These are phyloP conservation scores for Amphiprion ocellaris DNA, from an alignment of 2,113 vertebrate genomes.

Conservation along the genomic window DNA sequence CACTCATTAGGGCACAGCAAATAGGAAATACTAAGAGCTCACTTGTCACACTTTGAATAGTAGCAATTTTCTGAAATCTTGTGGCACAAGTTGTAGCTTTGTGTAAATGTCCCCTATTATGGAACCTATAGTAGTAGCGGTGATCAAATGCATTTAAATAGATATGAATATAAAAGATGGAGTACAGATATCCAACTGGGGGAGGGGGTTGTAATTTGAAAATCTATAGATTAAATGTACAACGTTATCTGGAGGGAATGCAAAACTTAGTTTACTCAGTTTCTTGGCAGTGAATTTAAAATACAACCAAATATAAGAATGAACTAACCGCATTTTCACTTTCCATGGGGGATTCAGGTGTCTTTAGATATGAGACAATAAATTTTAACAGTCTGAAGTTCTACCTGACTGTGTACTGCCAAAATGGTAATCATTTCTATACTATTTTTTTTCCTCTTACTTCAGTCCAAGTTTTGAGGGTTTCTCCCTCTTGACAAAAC, in stretches of 20 bases:
- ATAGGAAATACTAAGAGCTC: too few relatives aligned
- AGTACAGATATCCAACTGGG: too few relatives aligned
- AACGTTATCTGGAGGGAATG: background rate
- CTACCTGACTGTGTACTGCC: conserved; percentile 18
- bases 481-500: conserved; percentile 54
- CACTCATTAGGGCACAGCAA: too few relatives aligned
- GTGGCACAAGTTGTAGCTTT: too few relatives aligned
- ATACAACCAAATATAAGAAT: background rate
- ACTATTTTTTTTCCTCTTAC: conserved; percentile 24
- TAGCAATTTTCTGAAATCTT: too few relatives aligned
- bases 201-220: background rate
- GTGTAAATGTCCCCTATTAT: too few relatives aligned
- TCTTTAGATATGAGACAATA: conserved; percentile 9
- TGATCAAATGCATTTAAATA: too few relatives aligned
- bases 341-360: background rate
- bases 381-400: background rate
- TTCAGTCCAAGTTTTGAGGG: conserved; percentile 25
- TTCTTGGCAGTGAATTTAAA: background rate
- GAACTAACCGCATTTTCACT: background rate
- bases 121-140: too few relatives aligned
- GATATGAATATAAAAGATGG: too few relatives aligned
- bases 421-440: conserved; percentile 33
- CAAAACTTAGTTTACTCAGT: background rate
- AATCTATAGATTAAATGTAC: background rate
- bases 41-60: too few relatives aligned